Conservation (phyloP, 2,113 vertebrate genomes). For the Sarotherodon lohbergeri region DNA sequence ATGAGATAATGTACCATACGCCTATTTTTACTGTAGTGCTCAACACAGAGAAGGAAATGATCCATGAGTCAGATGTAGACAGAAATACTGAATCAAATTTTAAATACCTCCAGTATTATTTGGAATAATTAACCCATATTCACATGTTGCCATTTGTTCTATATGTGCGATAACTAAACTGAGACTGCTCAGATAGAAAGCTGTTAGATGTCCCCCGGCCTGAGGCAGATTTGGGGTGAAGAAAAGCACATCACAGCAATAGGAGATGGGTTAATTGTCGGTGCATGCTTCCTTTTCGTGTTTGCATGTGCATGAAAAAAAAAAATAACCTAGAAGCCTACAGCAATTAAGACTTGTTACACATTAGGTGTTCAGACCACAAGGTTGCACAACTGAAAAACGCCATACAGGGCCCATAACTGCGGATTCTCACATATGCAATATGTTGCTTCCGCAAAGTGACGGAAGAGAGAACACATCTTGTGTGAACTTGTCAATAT, state of each 20-base stretch:
- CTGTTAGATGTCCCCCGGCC: not conserved
- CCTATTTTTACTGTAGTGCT: not conserved
- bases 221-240: slow-evolving; percentile 5
- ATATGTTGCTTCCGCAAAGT: not conserved
- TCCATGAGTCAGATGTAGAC: not conserved
- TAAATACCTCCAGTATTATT: not conserved
- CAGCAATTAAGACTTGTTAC: slow-evolving; percentile 24
- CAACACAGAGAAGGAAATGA: not conserved
- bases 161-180: not conserved
- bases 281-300: not conserved
- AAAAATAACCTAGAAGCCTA: not conserved
- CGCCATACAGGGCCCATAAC: not conserved
- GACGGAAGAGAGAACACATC: not conserved
- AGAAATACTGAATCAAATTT: not conserved
- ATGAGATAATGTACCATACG: not conserved
- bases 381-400: not conserved
- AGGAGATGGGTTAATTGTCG: slow-evolving; percentile 9
- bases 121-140: not conserved
- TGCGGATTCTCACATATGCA: not conserved
- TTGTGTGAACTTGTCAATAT: not conserved
- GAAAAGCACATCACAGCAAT: slow-evolving; percentile 23
- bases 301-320: not conserved
- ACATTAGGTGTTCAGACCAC: not conserved
- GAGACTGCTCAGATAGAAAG: not conserved
- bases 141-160: not conserved